Base-by-base conservation (phyloP, 2,888 invertebrate species). In the Polyommatus iphigenia region DNA sequence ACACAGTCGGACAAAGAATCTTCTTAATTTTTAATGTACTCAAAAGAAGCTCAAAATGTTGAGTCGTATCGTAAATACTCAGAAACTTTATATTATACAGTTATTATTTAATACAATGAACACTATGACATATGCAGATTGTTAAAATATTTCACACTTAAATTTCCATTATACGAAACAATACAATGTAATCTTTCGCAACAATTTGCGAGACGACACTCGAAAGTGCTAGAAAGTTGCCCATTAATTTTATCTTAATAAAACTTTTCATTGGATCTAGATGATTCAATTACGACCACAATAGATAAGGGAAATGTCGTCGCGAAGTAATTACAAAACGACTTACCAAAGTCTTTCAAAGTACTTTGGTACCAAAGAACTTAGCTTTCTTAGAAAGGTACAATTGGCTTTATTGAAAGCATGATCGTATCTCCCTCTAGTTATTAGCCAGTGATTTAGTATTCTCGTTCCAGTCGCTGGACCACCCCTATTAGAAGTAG, bases 401-500 rank as follows among this genome's bases (percentile, higher is more conserved):
- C 89, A 91, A 91, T 91, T 89, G 87, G 88, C 87, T 88, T 87
- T 90, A 89, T 92, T 93, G 92, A 93, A 92, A 92, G 91, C 87
- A 83, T 87, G 93, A 93, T 93, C 85, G 87, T 93, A 93, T 93
- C 93, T 85, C 83, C 83, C 86, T 84, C 86, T 90, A 88, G 93
- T 92, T 93, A 93, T 93, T 92, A 92, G 91, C 85, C 84, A 83
- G 85, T 91, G 93, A 93, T 93, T 91, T 92, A 93, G 89, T 90
- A 87, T 85, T 80, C 83, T 80, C 80, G 84, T 83, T 84, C 82
- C 84, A 81, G 82, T 83, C 82, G 85, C 83, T 83, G 84, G 89
- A 88, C 91, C 90, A 91, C 90, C 91, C 88, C 85, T 87, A 87
- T 88, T 89, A 87, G 87, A 85, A 86, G 87, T 85, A 87, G 85